Evolutionary conservation across 2,888 invertebrate genomes (phyloP).

Genomic region (Rhimphoctona megacephalus): DNA sequence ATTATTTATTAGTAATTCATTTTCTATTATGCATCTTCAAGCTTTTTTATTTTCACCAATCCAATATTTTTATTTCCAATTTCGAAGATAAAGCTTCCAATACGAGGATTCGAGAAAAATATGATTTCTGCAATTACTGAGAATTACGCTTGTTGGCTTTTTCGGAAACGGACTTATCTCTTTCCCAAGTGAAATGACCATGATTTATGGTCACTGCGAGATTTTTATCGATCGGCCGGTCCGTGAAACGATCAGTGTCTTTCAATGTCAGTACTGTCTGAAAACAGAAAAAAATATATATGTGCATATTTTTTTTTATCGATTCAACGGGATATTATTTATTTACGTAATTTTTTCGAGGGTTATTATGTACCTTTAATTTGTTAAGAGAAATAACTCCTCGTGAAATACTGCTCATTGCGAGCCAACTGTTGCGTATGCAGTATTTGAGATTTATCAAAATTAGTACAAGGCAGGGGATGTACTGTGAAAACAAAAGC

Average conservation of each 20-base stretch:
- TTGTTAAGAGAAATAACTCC: conserved; percentile 77
- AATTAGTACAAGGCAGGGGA: conserved; percentile 73
- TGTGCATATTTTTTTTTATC: neutral
- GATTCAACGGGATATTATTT: conserved; percentile 1
- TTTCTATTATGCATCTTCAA: neutral
- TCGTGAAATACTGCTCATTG: conserved; percentile 76
- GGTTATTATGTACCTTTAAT: conserved; percentile 72
- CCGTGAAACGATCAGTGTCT: conserved; percentile 84
- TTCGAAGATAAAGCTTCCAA: neutral
- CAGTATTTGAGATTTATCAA: conserved; percentile 75
- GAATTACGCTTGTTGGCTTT: conserved; percentile 47
- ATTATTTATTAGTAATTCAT: neutral
- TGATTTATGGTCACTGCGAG: conserved; percentile 85
- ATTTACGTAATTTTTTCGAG: neutral
- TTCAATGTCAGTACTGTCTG: conserved; percentile 83
- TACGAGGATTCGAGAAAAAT: neutral
- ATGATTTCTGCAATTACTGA: conserved; percentile 43
- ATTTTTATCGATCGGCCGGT: conserved; percentile 83
- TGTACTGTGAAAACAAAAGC: conserved; percentile 69
- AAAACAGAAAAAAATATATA: conserved; percentile 36
- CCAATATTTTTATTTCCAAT: neutral
- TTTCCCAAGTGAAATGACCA: conserved; percentile 85
- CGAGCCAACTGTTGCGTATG: conserved; percentile 75
- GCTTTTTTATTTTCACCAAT: too few relatives aligned
- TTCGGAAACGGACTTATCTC: conserved; percentile 59